A percentile compares a stretch with the other conserved stretches of the same genome.
phyloP scores from a whole-genome alignment of 1,140 invertebrate genomes.

The Parasteatoda tepidariorum region DNA sequence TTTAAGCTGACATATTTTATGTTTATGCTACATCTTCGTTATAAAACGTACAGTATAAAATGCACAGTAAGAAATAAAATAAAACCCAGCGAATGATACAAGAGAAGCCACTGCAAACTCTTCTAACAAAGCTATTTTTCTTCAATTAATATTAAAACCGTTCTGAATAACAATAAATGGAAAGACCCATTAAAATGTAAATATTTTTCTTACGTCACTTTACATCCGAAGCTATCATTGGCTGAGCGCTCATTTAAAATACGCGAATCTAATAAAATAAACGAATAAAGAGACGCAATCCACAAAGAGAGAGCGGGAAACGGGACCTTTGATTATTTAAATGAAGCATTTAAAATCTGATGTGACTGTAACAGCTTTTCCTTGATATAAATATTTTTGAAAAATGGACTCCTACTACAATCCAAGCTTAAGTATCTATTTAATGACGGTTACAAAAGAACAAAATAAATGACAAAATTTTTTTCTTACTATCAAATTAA shows the following conservation, averaged over 20 bases:
- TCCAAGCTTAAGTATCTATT: conserved; percentile 54
- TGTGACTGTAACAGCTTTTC: conserved; percentile 56
- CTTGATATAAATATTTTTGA: conserved; percentile 56
- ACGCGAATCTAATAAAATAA: conserved; percentile 52
- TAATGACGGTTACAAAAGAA: conserved; percentile 58
- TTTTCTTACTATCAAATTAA: conserved; percentile 26
- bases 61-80: no score
- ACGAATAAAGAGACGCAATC: conserved; percentile 5
- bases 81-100: no score
- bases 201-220: conserved; percentile 16
- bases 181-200: conserved; percentile 18
- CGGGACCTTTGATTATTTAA: conserved; percentile 55
- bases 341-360: conserved; percentile 58
- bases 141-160: no score
- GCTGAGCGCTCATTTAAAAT: conserved; percentile 39
- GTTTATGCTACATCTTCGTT: no score
- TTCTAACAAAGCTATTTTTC: no score
- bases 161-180: neutral
- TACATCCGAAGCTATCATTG: neutral
- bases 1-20: no score
- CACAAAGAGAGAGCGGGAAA: neutral
- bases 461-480: conserved; percentile 45
- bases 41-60: no score
- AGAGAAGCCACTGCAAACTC: no score
- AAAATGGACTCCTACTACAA: conserved; percentile 55